Base-by-base conservation (phyloP, 1,140 invertebrate genomes). In the Drosophila tropicalis region DNA sequence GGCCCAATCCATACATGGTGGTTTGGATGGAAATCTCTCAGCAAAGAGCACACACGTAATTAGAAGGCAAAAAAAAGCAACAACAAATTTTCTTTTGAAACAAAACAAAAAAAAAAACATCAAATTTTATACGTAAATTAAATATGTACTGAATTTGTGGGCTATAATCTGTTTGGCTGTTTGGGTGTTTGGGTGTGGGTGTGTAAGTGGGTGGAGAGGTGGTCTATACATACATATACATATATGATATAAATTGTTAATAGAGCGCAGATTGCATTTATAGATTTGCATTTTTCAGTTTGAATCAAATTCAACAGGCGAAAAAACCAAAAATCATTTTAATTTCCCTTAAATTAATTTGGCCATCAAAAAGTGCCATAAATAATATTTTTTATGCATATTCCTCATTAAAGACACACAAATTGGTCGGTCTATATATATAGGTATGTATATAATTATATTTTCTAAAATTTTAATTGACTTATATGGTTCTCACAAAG, bases 1-100 rank as follows among this genome's bases (percentile, higher is more conserved):
- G 81, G 73, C 73, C 84, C 84, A 87, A 89, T 84, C 84, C 84
- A 89, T 89, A 89, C 84, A 89, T 89, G 84, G 82, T 76, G 76
- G 84, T 62, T 73, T 76, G 77, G 73, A 72, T 89, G 83, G 79
- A 86, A 83, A 78, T 67, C 76, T 78, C 76, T 78, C 76, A 40
- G 13, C 63, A 65, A 61, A 74, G 70, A 78, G 82, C 70, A 63
- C 79, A 76, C 66, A 70, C 79, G 71, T 66, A 86, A 87, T 86
- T 86, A 82, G 83, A 79, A 81, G 87, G 67, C 76, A 66, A 86
- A 86, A 71, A 25, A 25, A 25, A 25, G 34, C 32, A 58, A 58
- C 32, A 58, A 58, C 56, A 66, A 79, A 58, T 79, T 87, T 82
- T 86, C 70, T 86, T 72, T 39, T 64, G 70, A 87, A 76, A 63